Conservation (phyloP, 2,888 invertebrate genomes). For the Drosophila subquinaria region DNA sequence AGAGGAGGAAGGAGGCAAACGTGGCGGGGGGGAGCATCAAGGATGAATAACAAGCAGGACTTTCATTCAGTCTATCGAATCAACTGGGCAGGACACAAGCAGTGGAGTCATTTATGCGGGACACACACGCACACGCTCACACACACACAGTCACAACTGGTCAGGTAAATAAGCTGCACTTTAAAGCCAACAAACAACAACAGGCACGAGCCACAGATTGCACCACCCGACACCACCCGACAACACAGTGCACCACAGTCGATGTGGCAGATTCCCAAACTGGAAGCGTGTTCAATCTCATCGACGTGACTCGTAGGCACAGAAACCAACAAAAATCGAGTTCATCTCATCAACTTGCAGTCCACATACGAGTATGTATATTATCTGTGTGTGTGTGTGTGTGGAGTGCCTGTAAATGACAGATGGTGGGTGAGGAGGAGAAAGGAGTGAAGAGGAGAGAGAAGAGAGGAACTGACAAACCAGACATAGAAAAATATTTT, state of each 20-base stretch:
- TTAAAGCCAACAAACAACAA: conserved; percentile 66
- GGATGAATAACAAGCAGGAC: no score
- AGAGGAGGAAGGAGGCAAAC: no score
- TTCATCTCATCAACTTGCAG: conserved; percentile 25
- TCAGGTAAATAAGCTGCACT: conserved; percentile 71
- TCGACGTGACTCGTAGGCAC: conserved; percentile 27
- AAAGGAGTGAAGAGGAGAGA: conserved; percentile 12
- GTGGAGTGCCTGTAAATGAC: conserved; percentile 63
- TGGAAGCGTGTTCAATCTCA: conserved; percentile 34
- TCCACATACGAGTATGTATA: background rate
- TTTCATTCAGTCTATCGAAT: no score
- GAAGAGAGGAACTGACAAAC: no score
- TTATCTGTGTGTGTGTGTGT: background rate
- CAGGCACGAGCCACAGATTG: conserved; percentile 8
- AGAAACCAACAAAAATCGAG: conserved; percentile 48
- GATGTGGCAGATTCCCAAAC: conserved; percentile 11
- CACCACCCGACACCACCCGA: background rate
- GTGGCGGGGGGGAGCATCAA: no score
- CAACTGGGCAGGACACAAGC: no score
- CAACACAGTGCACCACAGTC: background rate
- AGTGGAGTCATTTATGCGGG: no score
- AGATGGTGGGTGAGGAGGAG: conserved; percentile 10
- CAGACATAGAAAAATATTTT: conserved; percentile 71
- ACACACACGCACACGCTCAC: background rate
- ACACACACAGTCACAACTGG: background rate